These are phyloP conservation scores for Boloria selene DNA, from an alignment of 2,888 invertebrate species.

Conservation along the genomic window DNA sequence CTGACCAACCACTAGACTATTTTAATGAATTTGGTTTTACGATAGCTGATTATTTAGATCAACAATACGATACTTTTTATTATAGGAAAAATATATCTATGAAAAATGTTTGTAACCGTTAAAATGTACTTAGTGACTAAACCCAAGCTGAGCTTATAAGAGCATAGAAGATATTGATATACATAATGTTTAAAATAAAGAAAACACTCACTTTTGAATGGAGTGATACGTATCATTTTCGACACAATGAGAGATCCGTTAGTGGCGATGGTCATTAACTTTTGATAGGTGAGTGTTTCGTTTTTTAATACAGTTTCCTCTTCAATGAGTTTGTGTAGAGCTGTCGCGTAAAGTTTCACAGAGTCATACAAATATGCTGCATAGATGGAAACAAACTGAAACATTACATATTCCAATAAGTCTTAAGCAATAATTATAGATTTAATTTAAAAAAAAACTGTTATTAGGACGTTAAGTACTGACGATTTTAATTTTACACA, in stretches of 20 bases:
- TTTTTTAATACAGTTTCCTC: constrained; percentile 66
- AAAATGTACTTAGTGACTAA: too few relatives aligned
- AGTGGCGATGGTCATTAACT: constrained; percentile 86
- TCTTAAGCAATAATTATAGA: too few relatives aligned
- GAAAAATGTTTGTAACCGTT: too few relatives aligned
- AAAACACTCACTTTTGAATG: constrained; percentile 90
- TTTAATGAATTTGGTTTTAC: too few relatives aligned
- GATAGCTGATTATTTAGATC: too few relatives aligned
- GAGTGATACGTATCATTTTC: constrained; percentile 91
- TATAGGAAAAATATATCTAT: too few relatives aligned
- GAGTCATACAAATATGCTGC: constrained; percentile 98
- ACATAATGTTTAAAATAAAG: neutral
- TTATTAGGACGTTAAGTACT: too few relatives aligned
- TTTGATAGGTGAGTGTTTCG: constrained; percentile 81
- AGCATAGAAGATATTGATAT: neutral
- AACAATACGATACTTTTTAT: too few relatives aligned
- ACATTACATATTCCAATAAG: constrained; percentile 41
- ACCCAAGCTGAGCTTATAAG: too few relatives aligned
- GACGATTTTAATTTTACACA: too few relatives aligned
- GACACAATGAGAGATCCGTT: constrained; percentile 95
- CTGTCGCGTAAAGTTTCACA: constrained; percentile 93
- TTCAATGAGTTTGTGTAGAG: constrained; percentile 88
- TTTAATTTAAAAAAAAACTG: too few relatives aligned
- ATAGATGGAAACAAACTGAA: constrained; percentile 93
- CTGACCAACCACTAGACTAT: too few relatives aligned